A percentile compares a stretch with the other conserved stretches of the same genome.
Conservation (phyloP, 2,113 vertebrate species). For the Cygnus atratus region DNA sequence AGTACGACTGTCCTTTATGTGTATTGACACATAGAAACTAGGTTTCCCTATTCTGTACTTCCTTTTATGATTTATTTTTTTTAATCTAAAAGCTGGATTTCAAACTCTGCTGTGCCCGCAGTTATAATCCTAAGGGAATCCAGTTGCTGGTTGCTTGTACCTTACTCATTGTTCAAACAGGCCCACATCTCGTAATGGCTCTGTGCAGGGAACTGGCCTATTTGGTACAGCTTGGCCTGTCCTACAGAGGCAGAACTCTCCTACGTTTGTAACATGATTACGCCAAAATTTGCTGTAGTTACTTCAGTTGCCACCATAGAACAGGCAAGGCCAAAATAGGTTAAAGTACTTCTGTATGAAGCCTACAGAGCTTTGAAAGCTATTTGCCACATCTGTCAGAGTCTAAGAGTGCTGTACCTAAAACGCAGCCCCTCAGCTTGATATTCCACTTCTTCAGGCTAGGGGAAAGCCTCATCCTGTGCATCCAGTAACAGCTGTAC, state of each 20-base stretch:
- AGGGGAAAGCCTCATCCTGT: neutral
- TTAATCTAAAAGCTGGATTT: neutral
- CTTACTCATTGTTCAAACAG: slow-evolving; percentile 16
- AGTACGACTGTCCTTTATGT: neutral
- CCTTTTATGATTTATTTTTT: slow-evolving; percentile 13
- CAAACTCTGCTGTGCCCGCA: neutral
- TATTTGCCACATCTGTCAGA: neutral
- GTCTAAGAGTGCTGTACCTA: accelerated
- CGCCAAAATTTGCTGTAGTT: neutral
- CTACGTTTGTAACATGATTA: neutral
- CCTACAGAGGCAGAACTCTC: neutral
- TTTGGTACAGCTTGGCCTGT: neutral
- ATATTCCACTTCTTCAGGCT: neutral
- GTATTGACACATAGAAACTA: neutral
- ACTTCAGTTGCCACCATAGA: neutral
- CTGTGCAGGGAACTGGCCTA: neutral
- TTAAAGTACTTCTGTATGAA: neutral
- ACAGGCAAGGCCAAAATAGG: neutral
- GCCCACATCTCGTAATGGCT: neutral
- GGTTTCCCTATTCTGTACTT: slow-evolving; percentile 2
- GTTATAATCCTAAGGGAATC: neutral
- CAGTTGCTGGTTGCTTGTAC: neutral
- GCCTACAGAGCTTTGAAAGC: neutral
- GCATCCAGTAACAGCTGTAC: neutral
- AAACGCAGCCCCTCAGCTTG: neutral